These are phyloP conservation scores for Dinoponera quadriceps DNA, from an alignment of 1,140 invertebrate species.

Conservation along the genomic window DNA sequence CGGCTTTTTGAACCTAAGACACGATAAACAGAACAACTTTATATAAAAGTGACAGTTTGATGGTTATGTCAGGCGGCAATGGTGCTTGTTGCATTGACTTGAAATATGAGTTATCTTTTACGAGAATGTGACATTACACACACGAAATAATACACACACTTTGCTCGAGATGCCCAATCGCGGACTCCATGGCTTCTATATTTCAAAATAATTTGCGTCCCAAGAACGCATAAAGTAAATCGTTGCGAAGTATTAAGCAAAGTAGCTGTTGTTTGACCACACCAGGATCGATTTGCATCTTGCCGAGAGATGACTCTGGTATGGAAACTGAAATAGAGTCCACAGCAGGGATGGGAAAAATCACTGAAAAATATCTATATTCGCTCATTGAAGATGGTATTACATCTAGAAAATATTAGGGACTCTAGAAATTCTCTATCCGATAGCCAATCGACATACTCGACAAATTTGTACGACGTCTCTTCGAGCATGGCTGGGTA, in stretches of 20 bases:
- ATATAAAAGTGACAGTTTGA: slow-evolving; percentile 17
- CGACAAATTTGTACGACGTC: no score
- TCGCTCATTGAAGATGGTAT: no score
- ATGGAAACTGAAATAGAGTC: no score
- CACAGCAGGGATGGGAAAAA: no score
- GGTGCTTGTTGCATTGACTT: slow-evolving; percentile 16
- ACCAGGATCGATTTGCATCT: background rate
- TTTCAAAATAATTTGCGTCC: background rate
- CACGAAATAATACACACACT: slow-evolving; percentile 72
- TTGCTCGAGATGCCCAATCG: slow-evolving; percentile 79
- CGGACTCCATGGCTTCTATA: slow-evolving; percentile 76
- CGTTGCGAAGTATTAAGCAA: background rate
- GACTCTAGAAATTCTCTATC: no score
- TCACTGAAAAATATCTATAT: no score
- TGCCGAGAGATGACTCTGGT: background rate
- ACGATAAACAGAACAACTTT: slow-evolving; percentile 37
- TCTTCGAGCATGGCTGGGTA: no score
- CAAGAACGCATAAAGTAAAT: slow-evolving; percentile 1
- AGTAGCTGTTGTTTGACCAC: slow-evolving; percentile 28
- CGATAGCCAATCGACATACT: no score
- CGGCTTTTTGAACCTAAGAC: slow-evolving; percentile 80
- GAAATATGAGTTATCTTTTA: slow-evolving; percentile 10
- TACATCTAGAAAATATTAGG: no score
- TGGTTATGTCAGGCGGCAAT: background rate
- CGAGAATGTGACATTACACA: slow-evolving; percentile 7